Conservation (phyloP, 2,888 invertebrate genomes). For the Dromius quadrimaculatus region DNA sequence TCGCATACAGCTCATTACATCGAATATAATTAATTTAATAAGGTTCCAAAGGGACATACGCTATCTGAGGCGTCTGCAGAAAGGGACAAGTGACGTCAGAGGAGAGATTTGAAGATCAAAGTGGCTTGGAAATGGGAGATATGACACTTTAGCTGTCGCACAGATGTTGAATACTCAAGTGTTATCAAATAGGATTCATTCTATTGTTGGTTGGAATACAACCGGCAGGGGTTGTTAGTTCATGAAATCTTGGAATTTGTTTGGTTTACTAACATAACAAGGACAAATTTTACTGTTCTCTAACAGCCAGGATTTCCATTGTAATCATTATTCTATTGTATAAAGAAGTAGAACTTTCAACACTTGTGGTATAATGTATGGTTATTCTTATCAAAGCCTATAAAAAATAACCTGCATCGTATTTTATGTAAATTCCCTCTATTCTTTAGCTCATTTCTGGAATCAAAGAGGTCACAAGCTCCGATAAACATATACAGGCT, state of each 20-base stretch:
- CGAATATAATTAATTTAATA: slow-evolving; percentile 49
- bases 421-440: too few relatives aligned
- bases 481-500: slow-evolving; percentile 5
- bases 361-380: too few relatives aligned
- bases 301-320: too few relatives aligned
- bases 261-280: too few relatives aligned
- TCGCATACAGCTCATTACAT: slow-evolving; percentile 44
- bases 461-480: slow-evolving; percentile 11
- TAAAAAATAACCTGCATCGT: too few relatives aligned
- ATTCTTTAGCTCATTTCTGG: background rate
- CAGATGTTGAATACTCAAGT: slow-evolving; percentile 17
- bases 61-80: background rate
- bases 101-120: slow-evolving; percentile 17
- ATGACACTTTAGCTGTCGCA: slow-evolving; percentile 29
- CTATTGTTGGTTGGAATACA: slow-evolving; percentile 1
- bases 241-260: too few relatives aligned
- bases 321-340: too few relatives aligned
- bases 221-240: too few relatives aligned
- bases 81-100: background rate
- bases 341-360: too few relatives aligned
- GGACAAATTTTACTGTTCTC: too few relatives aligned
- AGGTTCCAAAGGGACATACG: slow-evolving; percentile 34
- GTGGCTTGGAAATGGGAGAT: slow-evolving; percentile 29
- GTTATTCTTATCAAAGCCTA: too few relatives aligned
- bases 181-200: slow-evolving; percentile 22